Conservation (phyloP, 2,113 vertebrate genomes). For the Diglossa brunneiventris region DNA sequence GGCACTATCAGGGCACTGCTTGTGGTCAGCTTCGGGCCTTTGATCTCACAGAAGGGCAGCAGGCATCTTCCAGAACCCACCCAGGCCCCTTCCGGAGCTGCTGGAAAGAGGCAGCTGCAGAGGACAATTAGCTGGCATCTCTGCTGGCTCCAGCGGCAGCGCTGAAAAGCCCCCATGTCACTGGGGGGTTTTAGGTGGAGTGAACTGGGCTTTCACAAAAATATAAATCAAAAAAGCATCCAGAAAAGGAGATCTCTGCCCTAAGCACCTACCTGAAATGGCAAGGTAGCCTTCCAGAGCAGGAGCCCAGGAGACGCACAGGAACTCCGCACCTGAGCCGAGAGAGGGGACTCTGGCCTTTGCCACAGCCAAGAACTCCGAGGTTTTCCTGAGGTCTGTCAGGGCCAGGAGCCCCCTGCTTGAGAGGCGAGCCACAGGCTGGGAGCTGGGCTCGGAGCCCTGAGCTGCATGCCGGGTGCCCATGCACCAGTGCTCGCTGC, state of each 20-base stretch:
- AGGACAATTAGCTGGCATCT: accelerated
- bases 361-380: constrained; percentile 38
- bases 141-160: background rate
- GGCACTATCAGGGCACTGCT: background rate
- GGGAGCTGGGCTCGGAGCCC: background rate
- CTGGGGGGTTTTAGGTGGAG: background rate
- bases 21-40: background rate
- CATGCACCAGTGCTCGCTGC: constrained; percentile 69
- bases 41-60: background rate
- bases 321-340: constrained; percentile 30
- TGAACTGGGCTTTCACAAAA: background rate
- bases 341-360: constrained; percentile 56
- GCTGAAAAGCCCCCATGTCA: background rate
- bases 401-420: constrained; percentile 71
- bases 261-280: constrained; percentile 78
- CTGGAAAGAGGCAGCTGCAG: background rate
- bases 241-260: background rate
- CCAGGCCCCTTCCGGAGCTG: background rate
- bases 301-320: constrained; percentile 83
- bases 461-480: background rate
- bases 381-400: constrained; percentile 74
- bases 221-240: background rate
- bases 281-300: constrained; percentile 73
- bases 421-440: constrained; percentile 71
- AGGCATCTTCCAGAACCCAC: background rate